phyloP scores from a whole-genome alignment of 2,113 vertebrate species.

The Dipodomys merriami region DNA sequence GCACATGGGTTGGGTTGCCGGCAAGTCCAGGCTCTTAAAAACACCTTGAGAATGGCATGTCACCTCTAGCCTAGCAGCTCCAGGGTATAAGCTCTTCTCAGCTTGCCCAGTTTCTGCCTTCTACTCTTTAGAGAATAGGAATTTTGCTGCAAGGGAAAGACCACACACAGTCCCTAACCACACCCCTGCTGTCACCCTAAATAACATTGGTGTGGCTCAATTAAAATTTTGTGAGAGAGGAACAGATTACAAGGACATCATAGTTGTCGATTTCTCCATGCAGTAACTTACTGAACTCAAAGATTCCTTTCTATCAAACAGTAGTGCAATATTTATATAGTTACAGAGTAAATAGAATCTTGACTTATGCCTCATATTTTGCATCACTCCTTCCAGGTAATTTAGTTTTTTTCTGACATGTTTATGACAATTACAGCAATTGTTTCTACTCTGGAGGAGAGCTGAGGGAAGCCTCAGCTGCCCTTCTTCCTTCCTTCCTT shows the following conservation, averaged over 20 bases:
- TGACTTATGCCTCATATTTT: constrained; percentile 36
- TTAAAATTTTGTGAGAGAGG: constrained; percentile 61
- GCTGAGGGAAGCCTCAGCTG: not conserved
- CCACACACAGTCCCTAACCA: constrained; percentile 64
- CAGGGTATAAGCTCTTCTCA: not conserved
- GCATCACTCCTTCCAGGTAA: constrained; percentile 33
- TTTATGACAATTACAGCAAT: constrained; percentile 30
- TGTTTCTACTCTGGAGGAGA: not conserved
- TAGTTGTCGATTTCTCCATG: constrained; percentile 54
- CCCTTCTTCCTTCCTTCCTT: not conserved
- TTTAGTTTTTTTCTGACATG: constrained; percentile 33
- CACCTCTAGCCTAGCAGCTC: not conserved
- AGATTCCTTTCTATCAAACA: constrained; percentile 70
- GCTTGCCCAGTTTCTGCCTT: constrained; percentile 30
- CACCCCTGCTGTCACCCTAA: constrained; percentile 65
- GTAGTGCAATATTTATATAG: constrained; percentile 37
- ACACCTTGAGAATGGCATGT: not conserved
- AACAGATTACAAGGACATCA: constrained; percentile 45
- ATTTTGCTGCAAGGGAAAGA: constrained; percentile 56
- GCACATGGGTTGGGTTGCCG: not conserved
- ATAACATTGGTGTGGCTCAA: constrained; percentile 56
- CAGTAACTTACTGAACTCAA: constrained; percentile 49
- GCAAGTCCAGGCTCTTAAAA: not conserved
- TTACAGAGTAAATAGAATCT: constrained; percentile 51
- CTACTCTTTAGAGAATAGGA: constrained; percentile 58